Base-by-base conservation (phyloP, 2,888 invertebrate species). In the Timema podura region DNA sequence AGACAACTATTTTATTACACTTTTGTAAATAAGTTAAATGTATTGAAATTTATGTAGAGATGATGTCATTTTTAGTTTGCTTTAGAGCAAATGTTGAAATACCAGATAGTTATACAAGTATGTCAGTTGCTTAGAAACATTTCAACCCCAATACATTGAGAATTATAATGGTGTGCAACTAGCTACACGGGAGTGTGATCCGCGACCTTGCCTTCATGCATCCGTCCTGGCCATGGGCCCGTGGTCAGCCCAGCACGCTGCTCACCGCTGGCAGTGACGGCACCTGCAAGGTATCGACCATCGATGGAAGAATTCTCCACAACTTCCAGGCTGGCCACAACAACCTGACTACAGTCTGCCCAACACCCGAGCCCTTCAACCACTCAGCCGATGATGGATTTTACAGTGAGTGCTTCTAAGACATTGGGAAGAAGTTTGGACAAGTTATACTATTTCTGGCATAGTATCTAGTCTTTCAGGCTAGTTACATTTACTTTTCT, bases 151-250 rank as follows among this genome's bases (percentile, higher is more conserved):
- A 30, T 30, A 30, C 1, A 30, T 30, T 30, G 30, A 30, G 30
- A 30, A 30, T 2, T 30, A 30, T 30, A 30, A 30, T 30, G 30
- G 30, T 30, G 3, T 30, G 30, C 30, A 30, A 30, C 30, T 75
- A 83, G 83, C 75, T 83, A 66, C 83, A 83, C 74, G 77, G 78
- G 30, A 80, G 79, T 68, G 77, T 80, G 66, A 82, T 83, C 71
- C 78, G 82, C 70, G 83, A 83, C 76, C 79, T 83, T 67, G 79
- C 79, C 73, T 83, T 83, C 77, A 77, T 83, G 74, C 80, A 82
- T 72, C 78, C 80, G 10, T 81, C 82, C 13, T 83, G 83, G 83
- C 83, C 83, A 64, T 83, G 82, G 82, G 79, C 78, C 30, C 75
- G 78, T 54, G 79, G 78, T 16, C 79, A 80, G 72, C 80, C 81